phyloP scores from a whole-genome alignment of 2,888 invertebrate genomes.

The Euzetes globulus region DNA sequence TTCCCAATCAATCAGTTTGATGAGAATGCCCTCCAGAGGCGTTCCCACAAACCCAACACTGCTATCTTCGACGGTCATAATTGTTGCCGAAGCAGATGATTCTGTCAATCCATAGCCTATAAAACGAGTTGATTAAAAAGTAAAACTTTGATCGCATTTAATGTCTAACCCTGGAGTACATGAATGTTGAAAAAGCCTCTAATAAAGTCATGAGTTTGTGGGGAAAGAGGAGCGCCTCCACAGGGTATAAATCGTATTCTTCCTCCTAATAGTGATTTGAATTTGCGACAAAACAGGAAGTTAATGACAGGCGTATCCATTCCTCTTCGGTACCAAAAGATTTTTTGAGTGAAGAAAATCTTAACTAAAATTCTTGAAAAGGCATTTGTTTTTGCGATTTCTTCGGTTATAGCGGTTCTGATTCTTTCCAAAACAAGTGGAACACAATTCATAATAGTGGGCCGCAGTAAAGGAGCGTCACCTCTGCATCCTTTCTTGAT shows the following conservation, averaged over 20 bases:
- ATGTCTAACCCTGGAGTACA: slow-evolving; percentile 60
- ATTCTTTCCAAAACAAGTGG: slow-evolving; percentile 58
- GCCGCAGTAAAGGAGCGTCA: slow-evolving; percentile 80
- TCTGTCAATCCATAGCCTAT: slow-evolving; percentile 97
- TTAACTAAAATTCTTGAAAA: slow-evolving; percentile 52
- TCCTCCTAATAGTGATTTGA: slow-evolving; percentile 65
- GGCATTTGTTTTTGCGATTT: slow-evolving; percentile 43
- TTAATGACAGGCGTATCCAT: slow-evolving; percentile 35
- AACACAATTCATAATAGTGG: slow-evolving; percentile 91
- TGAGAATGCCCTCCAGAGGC: slow-evolving; percentile 73
- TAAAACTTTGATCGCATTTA: neutral
- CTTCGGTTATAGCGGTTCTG: slow-evolving; percentile 29
- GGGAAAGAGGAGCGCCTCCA: slow-evolving; percentile 89
- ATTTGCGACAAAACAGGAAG: slow-evolving; percentile 15
- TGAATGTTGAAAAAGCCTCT: slow-evolving; percentile 53
- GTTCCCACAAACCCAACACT: slow-evolving; percentile 81
- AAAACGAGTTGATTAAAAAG: slow-evolving; percentile 53
- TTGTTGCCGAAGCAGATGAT: slow-evolving; percentile 73
- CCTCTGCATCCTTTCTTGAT: slow-evolving; percentile 90
- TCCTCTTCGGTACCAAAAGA: slow-evolving; percentile 28
- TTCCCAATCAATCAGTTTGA: slow-evolving; percentile 82
- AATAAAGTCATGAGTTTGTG: slow-evolving; percentile 89
- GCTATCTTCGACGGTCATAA: slow-evolving; percentile 54
- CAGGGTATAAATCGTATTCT: slow-evolving; percentile 74
- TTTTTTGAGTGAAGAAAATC: slow-evolving; percentile 33